Evolutionary conservation across 2,113 vertebrate species (phyloP).

Genomic region (Dissostichus mawsoni): DNA sequence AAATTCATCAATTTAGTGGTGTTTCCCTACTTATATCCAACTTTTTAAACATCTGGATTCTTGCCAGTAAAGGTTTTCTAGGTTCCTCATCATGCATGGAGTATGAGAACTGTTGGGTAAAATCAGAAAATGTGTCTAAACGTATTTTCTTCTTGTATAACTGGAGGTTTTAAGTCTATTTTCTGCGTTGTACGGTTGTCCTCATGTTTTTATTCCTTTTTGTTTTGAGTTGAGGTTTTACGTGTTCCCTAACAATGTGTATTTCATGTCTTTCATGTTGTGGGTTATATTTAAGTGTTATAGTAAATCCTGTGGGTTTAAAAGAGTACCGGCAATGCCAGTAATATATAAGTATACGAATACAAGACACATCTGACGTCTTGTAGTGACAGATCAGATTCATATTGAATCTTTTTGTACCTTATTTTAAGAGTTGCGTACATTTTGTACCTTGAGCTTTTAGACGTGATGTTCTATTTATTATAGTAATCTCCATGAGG

Average conservation of each 20-base stretch:
- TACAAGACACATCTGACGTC: constrained; percentile 77
- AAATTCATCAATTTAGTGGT: constrained; percentile 44
- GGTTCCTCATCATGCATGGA: neutral
- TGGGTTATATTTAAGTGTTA: constrained; percentile 39
- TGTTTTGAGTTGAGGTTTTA: constrained; percentile 64
- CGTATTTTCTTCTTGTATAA: constrained; percentile 36
- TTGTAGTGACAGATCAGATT: constrained; percentile 85
- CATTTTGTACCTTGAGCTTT: constrained; percentile 16
- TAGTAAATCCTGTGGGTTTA: constrained; percentile 91
- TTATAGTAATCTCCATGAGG: neutral
- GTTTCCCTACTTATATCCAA: constrained; percentile 35
- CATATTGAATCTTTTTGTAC: constrained; percentile 93
- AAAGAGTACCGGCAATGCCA: constrained; percentile 81
- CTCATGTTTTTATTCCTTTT: constrained; percentile 62
- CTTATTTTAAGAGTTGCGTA: constrained; percentile 66
- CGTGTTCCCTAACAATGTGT: constrained; percentile 53
- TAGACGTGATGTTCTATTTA: constrained; percentile 6
- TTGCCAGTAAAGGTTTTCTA: constrained; percentile 5
- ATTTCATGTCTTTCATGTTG: constrained; percentile 56
- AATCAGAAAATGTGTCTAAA: constrained; percentile 20
- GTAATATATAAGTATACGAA: neutral
- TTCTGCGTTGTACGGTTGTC: constrained; percentile 60
- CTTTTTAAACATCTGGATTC: neutral
- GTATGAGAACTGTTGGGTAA: neutral
- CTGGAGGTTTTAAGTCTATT: constrained; percentile 24